phyloP scores from a whole-genome alignment of 1,140 invertebrate genomes.

The Plectrocnemia conspersa region DNA sequence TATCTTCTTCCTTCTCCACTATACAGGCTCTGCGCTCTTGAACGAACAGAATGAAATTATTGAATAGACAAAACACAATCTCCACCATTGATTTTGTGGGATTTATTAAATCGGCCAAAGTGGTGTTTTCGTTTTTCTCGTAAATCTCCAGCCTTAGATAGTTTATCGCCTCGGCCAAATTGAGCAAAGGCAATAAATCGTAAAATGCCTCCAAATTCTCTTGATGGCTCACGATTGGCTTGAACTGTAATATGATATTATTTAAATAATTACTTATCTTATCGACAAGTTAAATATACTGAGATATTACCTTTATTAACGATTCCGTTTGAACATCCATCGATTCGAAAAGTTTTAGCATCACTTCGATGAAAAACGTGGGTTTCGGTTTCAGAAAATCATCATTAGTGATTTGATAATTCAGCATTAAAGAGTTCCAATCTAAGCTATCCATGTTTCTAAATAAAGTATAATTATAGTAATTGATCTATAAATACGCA shows the following conservation, averaged over 20 bases:
- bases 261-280: neutral
- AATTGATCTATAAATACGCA: too few relatives aligned
- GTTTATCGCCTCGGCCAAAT: slow-evolving; percentile 1
- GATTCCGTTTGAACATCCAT: neutral
- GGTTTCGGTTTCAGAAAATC: neutral
- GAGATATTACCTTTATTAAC: neutral
- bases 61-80: neutral
- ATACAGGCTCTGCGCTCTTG: neutral
- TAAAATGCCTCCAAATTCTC: slow-evolving; percentile 6
- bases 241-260: neutral
- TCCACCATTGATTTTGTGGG: neutral
- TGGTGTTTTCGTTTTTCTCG: neutral
- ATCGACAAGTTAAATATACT: neutral
- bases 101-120: neutral
- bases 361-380: slow-evolving; percentile 5
- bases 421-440: slow-evolving; percentile 1
- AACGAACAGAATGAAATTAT: neutral
- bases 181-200: neutral
- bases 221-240: neutral
- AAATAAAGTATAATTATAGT: too few relatives aligned
- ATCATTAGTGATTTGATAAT: neutral
- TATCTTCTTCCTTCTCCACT: neutral
- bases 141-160: neutral
- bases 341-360: slow-evolving; percentile 3
- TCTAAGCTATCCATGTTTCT: too few relatives aligned